Conservation (phyloP, 2,888 invertebrate species). For the Stratiomys singularior region DNA sequence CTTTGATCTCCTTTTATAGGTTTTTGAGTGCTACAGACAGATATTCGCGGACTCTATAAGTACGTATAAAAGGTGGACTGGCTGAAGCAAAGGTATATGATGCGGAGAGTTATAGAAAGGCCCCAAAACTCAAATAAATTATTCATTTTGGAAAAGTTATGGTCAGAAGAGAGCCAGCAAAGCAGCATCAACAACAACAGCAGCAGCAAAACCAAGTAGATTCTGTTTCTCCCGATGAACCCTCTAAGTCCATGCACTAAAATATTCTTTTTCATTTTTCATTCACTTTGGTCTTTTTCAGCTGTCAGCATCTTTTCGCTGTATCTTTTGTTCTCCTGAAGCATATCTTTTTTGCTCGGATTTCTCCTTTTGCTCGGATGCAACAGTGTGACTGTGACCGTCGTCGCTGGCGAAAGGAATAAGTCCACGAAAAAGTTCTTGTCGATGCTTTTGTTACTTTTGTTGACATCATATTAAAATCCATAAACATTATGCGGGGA, state of each 20-base stretch:
- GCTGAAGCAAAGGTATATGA: not conserved
- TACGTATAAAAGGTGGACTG: not conserved
- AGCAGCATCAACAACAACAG: not conserved
- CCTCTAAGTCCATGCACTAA: conserved; percentile 10
- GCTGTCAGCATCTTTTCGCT: conserved; percentile 48
- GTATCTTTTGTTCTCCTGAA: conserved; percentile 47
- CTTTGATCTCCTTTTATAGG: conserved; percentile 48
- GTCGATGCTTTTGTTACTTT: not conserved
- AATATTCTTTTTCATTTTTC: conserved; percentile 49
- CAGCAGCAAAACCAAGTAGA: not conserved
- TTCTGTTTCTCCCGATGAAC: not conserved
- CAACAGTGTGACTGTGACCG: not conserved
- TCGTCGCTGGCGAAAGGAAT: not conserved
- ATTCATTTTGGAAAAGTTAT: conserved; percentile 51
- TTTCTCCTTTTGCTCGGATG: not conserved
- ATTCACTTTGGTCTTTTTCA: conserved; percentile 47
- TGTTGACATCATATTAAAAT: conserved; percentile 29
- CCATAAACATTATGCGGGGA: not conserved
- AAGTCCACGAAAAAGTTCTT: not conserved
- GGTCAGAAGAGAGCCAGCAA: conserved; percentile 37
- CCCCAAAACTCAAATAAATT: conserved; percentile 50
- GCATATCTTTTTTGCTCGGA: conserved; percentile 13
- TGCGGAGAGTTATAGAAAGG: conserved; percentile 15
- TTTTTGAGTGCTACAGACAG: conserved; percentile 21
- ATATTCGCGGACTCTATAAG: not conserved